These are phyloP conservation scores for Parauchenoglanis ngamensis DNA, from an alignment of 2,797 vertebrate genomes.

Conservation along the genomic window DNA sequence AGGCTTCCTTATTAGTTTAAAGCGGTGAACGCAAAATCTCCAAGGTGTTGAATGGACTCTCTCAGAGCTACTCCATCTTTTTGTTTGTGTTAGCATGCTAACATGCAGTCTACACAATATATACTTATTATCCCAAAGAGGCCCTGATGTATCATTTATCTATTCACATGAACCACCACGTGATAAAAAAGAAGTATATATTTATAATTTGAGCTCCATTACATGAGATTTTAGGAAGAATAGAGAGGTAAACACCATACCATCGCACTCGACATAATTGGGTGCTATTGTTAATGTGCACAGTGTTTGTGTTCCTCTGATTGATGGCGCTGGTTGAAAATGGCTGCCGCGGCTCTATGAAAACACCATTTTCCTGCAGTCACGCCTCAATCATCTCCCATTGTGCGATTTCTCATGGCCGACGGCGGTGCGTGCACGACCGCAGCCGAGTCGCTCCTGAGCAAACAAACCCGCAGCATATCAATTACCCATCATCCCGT, in stretches of 20 bases:
- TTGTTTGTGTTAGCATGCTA: neutral
- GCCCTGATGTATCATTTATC: constrained; percentile 7
- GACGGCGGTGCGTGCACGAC: constrained; percentile 59
- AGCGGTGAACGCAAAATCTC: neutral
- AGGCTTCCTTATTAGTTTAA: neutral
- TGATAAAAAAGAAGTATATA: neutral
- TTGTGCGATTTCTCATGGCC: constrained; percentile 63
- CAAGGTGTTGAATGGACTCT: neutral
- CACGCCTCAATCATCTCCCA: constrained; percentile 77
- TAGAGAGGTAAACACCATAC: constrained; percentile 18
- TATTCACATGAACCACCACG: neutral
- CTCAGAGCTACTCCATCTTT: neutral
- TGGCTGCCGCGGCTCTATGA: constrained; percentile 66
- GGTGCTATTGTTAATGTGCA: constrained; percentile 37
- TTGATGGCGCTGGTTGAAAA: constrained; percentile 37
- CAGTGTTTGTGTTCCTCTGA: constrained; percentile 32
- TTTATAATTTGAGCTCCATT: constrained; percentile 7
- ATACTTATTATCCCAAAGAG: neutral
- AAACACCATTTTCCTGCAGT: constrained; percentile 76
- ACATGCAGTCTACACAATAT: neutral
- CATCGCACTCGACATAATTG: constrained; percentile 29
- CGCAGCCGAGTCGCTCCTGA: constrained; percentile 65
- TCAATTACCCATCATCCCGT: constrained; percentile 75
- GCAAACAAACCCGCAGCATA: constrained; percentile 73
- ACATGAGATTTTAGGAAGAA: constrained; percentile 3